Evolutionary conservation across 2,888 invertebrate species (phyloP).

Genomic region (Myopa testacea): DNA sequence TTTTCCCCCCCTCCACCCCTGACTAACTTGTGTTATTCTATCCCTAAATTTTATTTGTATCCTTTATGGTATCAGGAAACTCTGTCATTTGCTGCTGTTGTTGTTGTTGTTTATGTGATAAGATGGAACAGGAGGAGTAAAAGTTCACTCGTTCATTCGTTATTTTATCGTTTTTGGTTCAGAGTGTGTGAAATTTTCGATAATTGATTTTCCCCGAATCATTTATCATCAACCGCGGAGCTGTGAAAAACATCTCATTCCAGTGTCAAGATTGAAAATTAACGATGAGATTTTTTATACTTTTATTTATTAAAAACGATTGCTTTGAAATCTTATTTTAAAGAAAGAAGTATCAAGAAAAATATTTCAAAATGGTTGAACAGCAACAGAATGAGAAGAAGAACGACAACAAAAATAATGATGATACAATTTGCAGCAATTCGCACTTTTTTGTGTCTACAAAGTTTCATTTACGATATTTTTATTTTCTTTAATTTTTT

Average conservation of each 20-base stretch:
- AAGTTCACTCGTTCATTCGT: neutral
- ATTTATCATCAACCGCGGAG: neutral
- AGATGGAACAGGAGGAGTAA: neutral
- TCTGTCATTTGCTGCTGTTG: neutral
- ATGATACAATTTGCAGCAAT: slow-evolving; percentile 4
- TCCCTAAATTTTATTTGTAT: neutral
- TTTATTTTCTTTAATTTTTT: neutral
- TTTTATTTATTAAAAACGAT: no score
- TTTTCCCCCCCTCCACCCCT: neutral
- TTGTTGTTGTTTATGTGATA: neutral
- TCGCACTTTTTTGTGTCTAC: neutral
- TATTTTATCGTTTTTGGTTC: neutral
- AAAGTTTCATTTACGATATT: neutral
- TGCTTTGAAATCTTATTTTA: no score
- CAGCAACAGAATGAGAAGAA: no score
- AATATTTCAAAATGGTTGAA: no score
- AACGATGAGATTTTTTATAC: no score
- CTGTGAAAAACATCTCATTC: no score
- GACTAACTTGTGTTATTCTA: neutral
- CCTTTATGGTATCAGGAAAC: neutral
- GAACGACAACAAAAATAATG: neutral
- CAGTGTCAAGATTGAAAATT: neutral
- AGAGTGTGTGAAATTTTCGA: slow-evolving; percentile 13
- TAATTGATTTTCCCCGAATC: slow-evolving; percentile 62
- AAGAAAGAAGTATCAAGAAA: no score